Evolutionary conservation across 92 coral and sea anemone species (phyloP).

Genomic region (Zoanthus gigantus): DNA sequence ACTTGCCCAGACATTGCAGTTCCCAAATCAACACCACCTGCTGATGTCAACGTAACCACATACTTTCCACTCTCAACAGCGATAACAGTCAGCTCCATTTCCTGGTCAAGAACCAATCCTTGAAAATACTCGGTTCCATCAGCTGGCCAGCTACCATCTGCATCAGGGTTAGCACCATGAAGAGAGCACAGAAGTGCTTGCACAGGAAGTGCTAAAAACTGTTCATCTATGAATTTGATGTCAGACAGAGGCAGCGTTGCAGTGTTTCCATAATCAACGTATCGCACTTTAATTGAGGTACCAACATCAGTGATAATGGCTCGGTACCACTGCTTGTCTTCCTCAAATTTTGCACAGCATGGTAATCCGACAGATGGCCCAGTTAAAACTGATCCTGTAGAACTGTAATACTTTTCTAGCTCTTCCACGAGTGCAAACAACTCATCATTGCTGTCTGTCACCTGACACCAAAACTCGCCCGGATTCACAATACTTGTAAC

Average conservation of each 20-base stretch:
- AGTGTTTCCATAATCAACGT: constrained; percentile 62
- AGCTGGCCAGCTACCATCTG: constrained; percentile 71
- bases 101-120: constrained; percentile 43
- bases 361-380: constrained; percentile 44
- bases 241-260: constrained; percentile 48
- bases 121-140: constrained; percentile 57
- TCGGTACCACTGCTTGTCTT: constrained; percentile 58
- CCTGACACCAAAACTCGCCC: constrained; percentile 74
- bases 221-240: constrained; percentile 36
- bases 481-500: constrained; percentile 81
- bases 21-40: constrained; percentile 37
- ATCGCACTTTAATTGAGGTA: constrained; percentile 32
- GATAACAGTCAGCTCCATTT: constrained; percentile 33
- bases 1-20: constrained; percentile 17
- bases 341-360: constrained; percentile 57
- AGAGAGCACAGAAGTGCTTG: constrained; percentile 54
- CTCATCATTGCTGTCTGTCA: constrained; percentile 41
- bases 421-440: constrained; percentile 59
- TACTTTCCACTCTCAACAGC: constrained; percentile 18
- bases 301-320: constrained; percentile 39
- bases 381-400: constrained; percentile 50
- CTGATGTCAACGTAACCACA: constrained; percentile 16
- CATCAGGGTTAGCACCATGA: constrained; percentile 60
- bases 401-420: constrained; percentile 55
- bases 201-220: constrained; percentile 44